Base-by-base conservation (phyloP, 37 sponge, comb jelly and placozoan species). In the Spongilla lacustris region DNA sequence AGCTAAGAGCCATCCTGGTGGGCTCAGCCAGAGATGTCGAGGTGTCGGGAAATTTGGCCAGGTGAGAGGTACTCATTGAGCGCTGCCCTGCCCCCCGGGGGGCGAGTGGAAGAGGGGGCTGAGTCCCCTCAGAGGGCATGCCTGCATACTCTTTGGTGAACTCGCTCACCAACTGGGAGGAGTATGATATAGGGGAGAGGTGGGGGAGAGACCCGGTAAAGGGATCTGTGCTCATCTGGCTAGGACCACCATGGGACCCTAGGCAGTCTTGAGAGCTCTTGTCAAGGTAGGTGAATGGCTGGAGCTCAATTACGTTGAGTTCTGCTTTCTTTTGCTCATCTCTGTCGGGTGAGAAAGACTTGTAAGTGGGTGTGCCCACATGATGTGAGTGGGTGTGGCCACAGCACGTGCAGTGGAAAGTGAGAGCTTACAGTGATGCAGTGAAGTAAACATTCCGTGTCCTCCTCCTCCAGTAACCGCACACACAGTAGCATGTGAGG, bases 21-120 rank as follows among this genome's bases (percentile, higher is more conserved):
- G 87, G 87, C 5, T 73, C 75, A 21, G 48, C 19, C 24, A 87
- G 87, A 22, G 87, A 87, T 5, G 76, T 36, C 14, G 81, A 73
- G 9, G 67, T 19, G 19, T 49, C 66, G 68, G 80, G 80, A 24
- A 67, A 80, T 23, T 66, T 80, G 28, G 58, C 0, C 58, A 58
- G 58, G 11, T 58, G 11, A 46, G 76, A 33, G 76, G 32, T 75
- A 46, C 23, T 69, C 71, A 69, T 25, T 36, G 70, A 19, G 68
- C 68, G 79, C 68, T 48, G 48, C 70, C 76, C 22, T 23, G 34
- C 34, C 35, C n/a, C 35, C 35, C 76, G n/a, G 76, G 35, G 35
- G 31, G 21, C 76, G 36, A 75, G 46, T 75, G 8, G 24, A 22
- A 29, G 73, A 34, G 75, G 21, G 34, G 22, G 75, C 9, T 36